Base-by-base conservation (phyloP, 2,113 vertebrate species). In the Pelmatolapia mariae region DNA sequence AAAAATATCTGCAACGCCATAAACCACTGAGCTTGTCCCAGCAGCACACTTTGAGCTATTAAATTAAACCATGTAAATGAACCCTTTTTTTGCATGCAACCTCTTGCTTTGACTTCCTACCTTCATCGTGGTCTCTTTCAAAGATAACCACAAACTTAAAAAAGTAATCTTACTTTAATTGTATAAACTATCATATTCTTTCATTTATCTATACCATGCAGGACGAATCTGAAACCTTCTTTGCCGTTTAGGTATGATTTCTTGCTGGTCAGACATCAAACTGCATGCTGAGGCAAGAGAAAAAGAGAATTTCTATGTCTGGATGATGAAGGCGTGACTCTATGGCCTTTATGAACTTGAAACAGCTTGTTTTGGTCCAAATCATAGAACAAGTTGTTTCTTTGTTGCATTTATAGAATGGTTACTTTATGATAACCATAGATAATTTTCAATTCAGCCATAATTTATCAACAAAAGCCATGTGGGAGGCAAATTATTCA, bases 391-490 rank as follows among this genome's bases (percentile, higher is more conserved):
- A 88, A 85, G 53, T 57, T 82, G 66, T 79, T 73, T 81, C 66
- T 90, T 86, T 81, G 24, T 9, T 83, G 59, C 80, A 22, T 86
- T 81, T 15, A 63, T 76, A 43, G 47, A 33, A 8, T 18, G 56
- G 22, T 22, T 87, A 29, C 57, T 87, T 86, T 24, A 59, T 86
- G 78, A 92, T 79, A 88, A 68, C 89, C 54, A 19, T 29, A 73
- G 29, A 89, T 40, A 33, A 80, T 86, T 88, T 90, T 80, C 76
- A 89, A 36, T 80, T 90, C 47, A 81, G 81, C 45, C 6, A 2
- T 68, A 82, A 88, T 78, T 59, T 81, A 86, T 92, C 87, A 63
- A 92, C 83, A 86, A 84, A 88, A 87, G 83, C 79, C 87, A 93
- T 22, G 87, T 57, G 45, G 79, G 81, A 89, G 38, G 82, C 80